Evolutionary conservation across 2,797 vertebrate genomes (phyloP).

Genomic region (Pseudocheirus occidentalis): DNA sequence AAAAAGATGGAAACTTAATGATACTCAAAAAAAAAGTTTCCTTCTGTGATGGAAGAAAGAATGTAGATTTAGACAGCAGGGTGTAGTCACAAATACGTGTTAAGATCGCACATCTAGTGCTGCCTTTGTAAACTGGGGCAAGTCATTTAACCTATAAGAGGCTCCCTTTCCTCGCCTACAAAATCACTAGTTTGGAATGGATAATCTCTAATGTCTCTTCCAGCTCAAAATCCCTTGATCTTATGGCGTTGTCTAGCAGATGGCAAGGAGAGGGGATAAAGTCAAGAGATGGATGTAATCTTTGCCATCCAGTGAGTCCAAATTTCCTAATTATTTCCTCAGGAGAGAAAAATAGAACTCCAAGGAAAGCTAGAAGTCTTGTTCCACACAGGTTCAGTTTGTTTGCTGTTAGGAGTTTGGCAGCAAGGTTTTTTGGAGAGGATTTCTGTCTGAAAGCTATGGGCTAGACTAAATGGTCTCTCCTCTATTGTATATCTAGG

Average conservation of each 20-base stretch:
- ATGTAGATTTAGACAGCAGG: accelerated
- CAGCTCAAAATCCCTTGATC: neutral
- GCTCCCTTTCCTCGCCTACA: neutral
- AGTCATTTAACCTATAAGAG: neutral
- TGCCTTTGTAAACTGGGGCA: neutral
- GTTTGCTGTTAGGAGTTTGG: neutral
- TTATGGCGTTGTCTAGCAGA: neutral
- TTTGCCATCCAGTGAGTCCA: neutral
- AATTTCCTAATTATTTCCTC: neutral
- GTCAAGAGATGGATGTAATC: neutral
- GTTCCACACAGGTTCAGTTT: neutral
- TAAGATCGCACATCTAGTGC: neutral
- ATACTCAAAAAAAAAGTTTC: neutral
- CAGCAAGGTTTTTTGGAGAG: neutral
- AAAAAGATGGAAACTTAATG: neutral
- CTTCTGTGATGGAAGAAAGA: neutral
- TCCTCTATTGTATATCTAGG: neutral
- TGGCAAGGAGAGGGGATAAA: neutral
- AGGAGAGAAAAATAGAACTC: neutral
- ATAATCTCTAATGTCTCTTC: neutral
- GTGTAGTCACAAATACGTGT: neutral
- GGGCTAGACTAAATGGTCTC: neutral
- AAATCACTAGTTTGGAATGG: neutral
- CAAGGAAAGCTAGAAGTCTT: neutral
- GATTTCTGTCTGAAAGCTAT: neutral